These are phyloP conservation scores for Eupithecia dodoneata DNA, from an alignment of 2,888 invertebrate species.

Conservation along the genomic window DNA sequence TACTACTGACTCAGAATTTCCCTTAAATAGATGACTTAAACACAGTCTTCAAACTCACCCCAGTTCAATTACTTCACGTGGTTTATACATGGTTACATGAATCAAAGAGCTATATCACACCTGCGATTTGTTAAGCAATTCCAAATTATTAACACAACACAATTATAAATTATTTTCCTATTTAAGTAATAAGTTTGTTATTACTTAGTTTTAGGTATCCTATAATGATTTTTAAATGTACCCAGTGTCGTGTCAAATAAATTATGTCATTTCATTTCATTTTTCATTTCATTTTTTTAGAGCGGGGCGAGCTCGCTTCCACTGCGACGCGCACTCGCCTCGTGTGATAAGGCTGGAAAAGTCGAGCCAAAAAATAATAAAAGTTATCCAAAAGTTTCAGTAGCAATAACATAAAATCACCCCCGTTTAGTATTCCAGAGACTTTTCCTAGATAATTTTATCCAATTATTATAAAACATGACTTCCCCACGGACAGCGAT, in stretches of 20 bases:
- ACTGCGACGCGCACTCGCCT: no score
- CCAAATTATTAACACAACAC: no score
- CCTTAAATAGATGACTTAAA: not conserved
- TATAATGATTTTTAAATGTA: no score
- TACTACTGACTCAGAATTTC: not conserved
- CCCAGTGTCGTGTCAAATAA: no score
- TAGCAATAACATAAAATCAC: slow-evolving; percentile 25
- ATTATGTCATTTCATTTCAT: no score
- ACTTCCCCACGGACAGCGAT: slow-evolving; percentile 18
- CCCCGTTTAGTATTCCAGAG: slow-evolving; percentile 38
- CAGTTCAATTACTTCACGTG: not conserved
- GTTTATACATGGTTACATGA: not conserved
- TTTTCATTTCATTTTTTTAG: no score
- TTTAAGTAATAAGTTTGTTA: no score
- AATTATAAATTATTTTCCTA: no score
- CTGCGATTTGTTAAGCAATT: no score
- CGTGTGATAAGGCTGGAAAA: not conserved
- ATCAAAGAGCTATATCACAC: not conserved
- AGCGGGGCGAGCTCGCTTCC: no score
- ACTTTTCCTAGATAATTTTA: slow-evolving; percentile 39
- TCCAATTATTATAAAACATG: slow-evolving; percentile 43
- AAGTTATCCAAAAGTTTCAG: slow-evolving; percentile 3
- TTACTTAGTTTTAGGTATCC: no score
- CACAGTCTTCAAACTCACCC: not conserved
- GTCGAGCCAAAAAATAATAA: slow-evolving; percentile 8